Evolutionary conservation across 2,113 vertebrate species (phyloP).

Genomic region (Phaethon lepturus): DNA sequence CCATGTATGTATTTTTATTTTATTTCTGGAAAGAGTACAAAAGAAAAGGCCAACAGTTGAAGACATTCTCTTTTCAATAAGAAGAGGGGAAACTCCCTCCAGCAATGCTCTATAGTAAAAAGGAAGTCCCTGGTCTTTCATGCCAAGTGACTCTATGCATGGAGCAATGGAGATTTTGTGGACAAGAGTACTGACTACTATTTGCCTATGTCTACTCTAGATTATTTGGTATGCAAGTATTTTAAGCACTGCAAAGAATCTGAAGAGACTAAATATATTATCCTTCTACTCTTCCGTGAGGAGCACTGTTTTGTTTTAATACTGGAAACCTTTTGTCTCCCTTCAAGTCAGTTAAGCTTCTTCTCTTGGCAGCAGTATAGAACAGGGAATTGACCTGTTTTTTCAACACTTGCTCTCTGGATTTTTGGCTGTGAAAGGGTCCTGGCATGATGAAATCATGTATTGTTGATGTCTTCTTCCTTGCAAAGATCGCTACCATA

Average conservation of each 20-base stretch:
- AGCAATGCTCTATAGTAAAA: neutral
- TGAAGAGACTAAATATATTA: neutral
- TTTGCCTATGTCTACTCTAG: neutral
- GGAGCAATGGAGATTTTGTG: neutral
- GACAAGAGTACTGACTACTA: neutral
- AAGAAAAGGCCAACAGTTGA: neutral
- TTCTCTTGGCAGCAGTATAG: neutral
- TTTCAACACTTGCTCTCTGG: neutral
- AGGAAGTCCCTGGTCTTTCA: neutral
- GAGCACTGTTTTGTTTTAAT: neutral
- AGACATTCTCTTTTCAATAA: neutral
- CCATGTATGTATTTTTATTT: neutral
- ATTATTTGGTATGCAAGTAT: neutral
- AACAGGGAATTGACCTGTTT: neutral
- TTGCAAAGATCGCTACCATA: neutral
- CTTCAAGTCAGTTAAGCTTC: neutral
- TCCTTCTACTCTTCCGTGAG: neutral
- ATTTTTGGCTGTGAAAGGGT: neutral
- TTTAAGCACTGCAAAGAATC: neutral
- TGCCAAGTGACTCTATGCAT: neutral
- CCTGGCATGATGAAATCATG: neutral
- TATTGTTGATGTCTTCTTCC: neutral
- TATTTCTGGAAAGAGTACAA: neutral
- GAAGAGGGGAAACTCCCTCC: neutral
- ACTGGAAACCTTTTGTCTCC: neutral